These are phyloP conservation scores for Cephus rjabovi DNA, from an alignment of 2,888 invertebrate genomes.

Conservation along the genomic window DNA sequence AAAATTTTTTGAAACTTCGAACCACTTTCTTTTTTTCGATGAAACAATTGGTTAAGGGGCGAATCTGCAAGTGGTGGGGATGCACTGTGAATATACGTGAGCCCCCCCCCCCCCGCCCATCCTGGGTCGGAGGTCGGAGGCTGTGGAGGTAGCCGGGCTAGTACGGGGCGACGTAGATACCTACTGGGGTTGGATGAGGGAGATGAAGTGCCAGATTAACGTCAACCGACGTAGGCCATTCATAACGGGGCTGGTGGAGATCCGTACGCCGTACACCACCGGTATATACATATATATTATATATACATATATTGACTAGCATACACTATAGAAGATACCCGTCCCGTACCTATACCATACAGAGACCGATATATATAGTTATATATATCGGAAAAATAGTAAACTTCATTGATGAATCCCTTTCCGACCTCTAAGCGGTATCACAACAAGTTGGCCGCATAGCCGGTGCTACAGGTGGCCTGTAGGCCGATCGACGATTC, in stretches of 20 bases:
- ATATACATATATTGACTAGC: neutral
- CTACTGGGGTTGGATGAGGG: constrained; percentile 13
- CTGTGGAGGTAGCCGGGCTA: constrained; percentile 10
- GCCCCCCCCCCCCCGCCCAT: no score
- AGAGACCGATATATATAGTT: neutral
- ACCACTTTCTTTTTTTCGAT: constrained; percentile 28
- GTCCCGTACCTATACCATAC: neutral
- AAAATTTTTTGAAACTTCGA: neutral
- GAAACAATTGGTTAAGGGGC: constrained; percentile 42
- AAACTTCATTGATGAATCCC: constrained; percentile 50
- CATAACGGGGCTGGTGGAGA: constrained; percentile 39
- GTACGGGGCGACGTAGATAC: constrained; percentile 13
- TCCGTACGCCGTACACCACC: neutral
- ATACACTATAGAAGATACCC: constrained; percentile 44
- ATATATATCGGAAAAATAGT: constrained; percentile 41
- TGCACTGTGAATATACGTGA: no score
- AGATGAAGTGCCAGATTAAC: constrained; percentile 49
- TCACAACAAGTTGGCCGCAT: constrained; percentile 44
- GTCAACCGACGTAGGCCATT: constrained; percentile 51
- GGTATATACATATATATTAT: neutral
- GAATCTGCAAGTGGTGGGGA: neutral
- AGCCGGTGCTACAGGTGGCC: constrained; percentile 46
- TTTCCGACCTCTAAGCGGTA: constrained; percentile 48
- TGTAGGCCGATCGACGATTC: constrained; percentile 33
- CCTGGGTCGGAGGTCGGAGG: constrained; percentile 8